Evolutionary conservation across 1,140 invertebrate genomes (phyloP), one percentile per base, ranked within the genome.

Genomic region (Polypedilum vanderplanki): DNA sequence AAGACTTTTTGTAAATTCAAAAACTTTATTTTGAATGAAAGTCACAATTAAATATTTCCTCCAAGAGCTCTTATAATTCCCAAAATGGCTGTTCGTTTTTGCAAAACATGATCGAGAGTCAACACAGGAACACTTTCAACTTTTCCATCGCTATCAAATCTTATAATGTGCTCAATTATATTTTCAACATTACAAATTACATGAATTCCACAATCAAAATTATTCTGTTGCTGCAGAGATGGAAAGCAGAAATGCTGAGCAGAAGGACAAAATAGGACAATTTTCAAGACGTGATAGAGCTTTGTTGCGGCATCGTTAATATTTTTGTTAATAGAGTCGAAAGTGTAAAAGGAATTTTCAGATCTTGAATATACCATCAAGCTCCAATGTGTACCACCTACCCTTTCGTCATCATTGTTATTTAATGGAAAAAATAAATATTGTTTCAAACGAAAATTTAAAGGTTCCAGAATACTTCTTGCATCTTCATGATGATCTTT

Each of bases 341-440:
- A 89, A 80, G 95, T 92, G 78, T 86, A 94, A 81, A 91, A 92
- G 20, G 83, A 86, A 79, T 86, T 86, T 79, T 92, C 90, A 22
- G 81, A 82, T 77, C 86, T 85, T 57, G 89, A 91, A 80, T 88
- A 92, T 8, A 93, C 88, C 33, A 95, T 80, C 70, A 95, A 84
- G 78, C 90, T 94, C 95, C 95, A 97, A 81, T 97, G 95, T 7
- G 90, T 88, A 18, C 94, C 94, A 41, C 95, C 95, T 15, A 89
- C 88, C 22, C 85, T 82, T 70, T 89, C 87, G 33, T 85, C 86
- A 73, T 89, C 85, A 78, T 93, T 93, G 79, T 97, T 90, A 82
- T 97, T 97, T 12, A 97, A 80, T 17, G 94, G 90, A 79, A 97
- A 91, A 78, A 97, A 91, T 76, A 96, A 87, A 81, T 91, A 91